These are phyloP conservation scores for Oryzias melastigma DNA, from an alignment of 2,113 vertebrate genomes.

Conservation along the genomic window DNA sequence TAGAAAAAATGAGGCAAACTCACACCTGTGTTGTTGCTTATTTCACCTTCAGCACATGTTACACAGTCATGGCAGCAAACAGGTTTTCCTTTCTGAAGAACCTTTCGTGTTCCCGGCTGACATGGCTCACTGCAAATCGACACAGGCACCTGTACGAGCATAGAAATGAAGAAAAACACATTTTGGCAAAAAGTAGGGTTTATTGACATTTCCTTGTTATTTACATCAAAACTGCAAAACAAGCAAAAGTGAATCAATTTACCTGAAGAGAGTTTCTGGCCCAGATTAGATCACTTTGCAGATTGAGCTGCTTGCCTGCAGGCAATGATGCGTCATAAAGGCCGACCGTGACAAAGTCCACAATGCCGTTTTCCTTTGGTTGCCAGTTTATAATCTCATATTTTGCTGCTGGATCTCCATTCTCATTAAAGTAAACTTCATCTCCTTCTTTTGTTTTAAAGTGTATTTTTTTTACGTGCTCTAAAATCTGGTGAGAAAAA, in stretches of 20 bases:
- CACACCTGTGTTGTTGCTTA: slow-evolving; percentile 66
- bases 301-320: slow-evolving; percentile 40
- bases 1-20: no score
- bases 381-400: slow-evolving; percentile 78
- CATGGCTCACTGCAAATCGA: slow-evolving; percentile 71
- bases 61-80: slow-evolving; percentile 76
- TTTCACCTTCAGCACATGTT: slow-evolving; percentile 69
- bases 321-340: slow-evolving; percentile 66
- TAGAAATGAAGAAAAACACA: no score
- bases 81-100: slow-evolving; percentile 73
- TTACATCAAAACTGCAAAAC: no score
- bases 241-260: neutral
- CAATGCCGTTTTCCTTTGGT: slow-evolving; percentile 28
- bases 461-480: slow-evolving; percentile 44
- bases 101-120: slow-evolving; percentile 65
- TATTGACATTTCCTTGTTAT: no score
- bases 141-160: slow-evolving; percentile 50
- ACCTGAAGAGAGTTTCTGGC: slow-evolving; percentile 54
- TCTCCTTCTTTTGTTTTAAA: slow-evolving; percentile 74
- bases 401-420: slow-evolving; percentile 67
- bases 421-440: slow-evolving; percentile 67
- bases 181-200: no score
- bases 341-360: slow-evolving; percentile 70
- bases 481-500: slow-evolving; percentile 53
- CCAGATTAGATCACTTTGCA: slow-evolving; percentile 67